These are phyloP conservation scores for Drosophila sucinea DNA, from an alignment of 1,140 invertebrate species.

Conservation along the genomic window DNA sequence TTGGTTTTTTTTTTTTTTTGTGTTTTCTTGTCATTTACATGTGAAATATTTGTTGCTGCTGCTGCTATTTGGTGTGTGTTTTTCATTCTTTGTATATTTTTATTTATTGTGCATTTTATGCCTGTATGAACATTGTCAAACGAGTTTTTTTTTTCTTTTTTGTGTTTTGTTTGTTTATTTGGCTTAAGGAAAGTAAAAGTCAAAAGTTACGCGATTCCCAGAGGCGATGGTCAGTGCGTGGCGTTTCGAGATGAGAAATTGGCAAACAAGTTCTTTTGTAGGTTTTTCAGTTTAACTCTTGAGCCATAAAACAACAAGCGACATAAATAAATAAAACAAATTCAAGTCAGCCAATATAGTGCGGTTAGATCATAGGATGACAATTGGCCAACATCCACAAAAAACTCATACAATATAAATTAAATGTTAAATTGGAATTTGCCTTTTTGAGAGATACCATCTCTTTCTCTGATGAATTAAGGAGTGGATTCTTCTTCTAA, in stretches of 20 bases:
- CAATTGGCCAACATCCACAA: constrained; percentile 2
- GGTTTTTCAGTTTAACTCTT: constrained; percentile 8
- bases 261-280: constrained; percentile 24
- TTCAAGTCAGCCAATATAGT: constrained; percentile 3
- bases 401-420: constrained; percentile 3
- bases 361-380: constrained; percentile 17
- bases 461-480: not conserved
- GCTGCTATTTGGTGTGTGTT: not conserved
- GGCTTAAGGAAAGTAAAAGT: constrained; percentile 47
- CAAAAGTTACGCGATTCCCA: constrained; percentile 34
- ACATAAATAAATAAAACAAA: constrained; percentile 9
- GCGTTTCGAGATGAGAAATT: constrained; percentile 22
- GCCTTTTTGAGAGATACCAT: not conserved
- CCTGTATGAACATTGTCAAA: constrained; percentile 33
- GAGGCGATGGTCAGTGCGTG: constrained; percentile 17
- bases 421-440: not conserved
- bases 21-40: constrained; percentile 20
- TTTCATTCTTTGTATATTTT: constrained; percentile 14
- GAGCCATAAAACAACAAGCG: not conserved
- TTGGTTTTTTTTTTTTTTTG: not conserved
- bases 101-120: constrained; percentile 48
- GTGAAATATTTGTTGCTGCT: constrained; percentile 45
- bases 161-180: not conserved
- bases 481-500: not conserved
- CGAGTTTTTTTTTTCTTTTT: constrained; percentile 36